phyloP scores from a whole-genome alignment of 1,140 invertebrate genomes.

The Achroia grisella region DNA sequence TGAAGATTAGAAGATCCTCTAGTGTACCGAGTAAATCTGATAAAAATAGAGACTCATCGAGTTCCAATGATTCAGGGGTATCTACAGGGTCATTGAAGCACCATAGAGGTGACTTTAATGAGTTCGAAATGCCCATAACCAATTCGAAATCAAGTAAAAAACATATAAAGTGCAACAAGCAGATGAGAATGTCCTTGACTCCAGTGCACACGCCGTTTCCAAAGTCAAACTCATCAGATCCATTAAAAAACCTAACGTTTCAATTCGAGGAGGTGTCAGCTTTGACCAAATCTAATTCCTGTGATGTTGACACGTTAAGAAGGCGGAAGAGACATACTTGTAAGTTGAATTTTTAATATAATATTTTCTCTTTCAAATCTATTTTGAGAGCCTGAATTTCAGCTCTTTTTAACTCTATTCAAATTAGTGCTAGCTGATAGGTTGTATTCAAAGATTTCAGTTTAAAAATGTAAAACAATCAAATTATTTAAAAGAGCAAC shows the following conservation, averaged over 20 bases:
- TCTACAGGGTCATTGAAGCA: constrained; percentile 81
- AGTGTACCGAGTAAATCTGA: constrained; percentile 85
- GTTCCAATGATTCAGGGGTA: constrained; percentile 89
- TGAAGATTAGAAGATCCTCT: constrained; percentile 83
- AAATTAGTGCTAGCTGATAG: too few species aligned
- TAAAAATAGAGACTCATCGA: constrained; percentile 86
- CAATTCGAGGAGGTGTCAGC: constrained; percentile 80
- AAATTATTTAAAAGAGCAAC: too few species aligned
- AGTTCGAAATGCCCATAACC: constrained; percentile 77
- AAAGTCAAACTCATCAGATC: constrained; percentile 83
- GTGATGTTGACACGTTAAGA: constrained; percentile 76
- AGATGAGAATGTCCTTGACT: constrained; percentile 46
- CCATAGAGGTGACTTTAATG: constrained; percentile 76
- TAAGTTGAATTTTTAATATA: constrained; percentile 25
- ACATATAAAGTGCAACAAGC: constrained; percentile 56
- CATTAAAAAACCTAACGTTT: constrained; percentile 81
- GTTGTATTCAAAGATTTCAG: too few species aligned
- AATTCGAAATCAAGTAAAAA: constrained; percentile 70
- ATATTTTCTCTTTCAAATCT: neutral
- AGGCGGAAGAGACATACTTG: constrained; percentile 55
- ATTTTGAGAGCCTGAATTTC: too few species aligned
- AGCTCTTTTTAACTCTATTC: too few species aligned
- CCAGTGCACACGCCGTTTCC: constrained; percentile 78
- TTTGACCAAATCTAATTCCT: constrained; percentile 80
- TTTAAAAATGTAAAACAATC: too few species aligned